Base-by-base conservation (phyloP, 1,140 invertebrate species). In the Augochlora pura region DNA sequence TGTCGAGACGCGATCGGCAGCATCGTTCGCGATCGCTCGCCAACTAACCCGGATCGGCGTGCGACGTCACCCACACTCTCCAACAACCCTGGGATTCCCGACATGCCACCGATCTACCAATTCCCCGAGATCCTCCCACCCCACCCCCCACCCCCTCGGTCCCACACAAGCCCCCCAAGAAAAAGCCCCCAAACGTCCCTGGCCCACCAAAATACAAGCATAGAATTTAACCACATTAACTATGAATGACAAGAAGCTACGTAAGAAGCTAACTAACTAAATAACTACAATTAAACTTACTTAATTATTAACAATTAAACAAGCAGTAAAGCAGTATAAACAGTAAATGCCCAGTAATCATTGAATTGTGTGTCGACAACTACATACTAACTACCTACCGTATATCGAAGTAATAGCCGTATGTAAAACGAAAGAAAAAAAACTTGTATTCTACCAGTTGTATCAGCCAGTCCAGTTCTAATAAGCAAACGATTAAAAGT, bases 381-480 rank as follows among this genome's bases (percentile, higher is more conserved):
- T 93, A 93, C 92, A 93, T 93, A 93, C 92, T 93, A 90, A 92
- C 90, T 93, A 93, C 92, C 92, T 92, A 93, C 91, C 92, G 90
- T 93, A 93, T 93, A 93, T 93, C 89, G 92, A 93, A 93, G 89
- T 93, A 93, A 93, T 93, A 93, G 92, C 92, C 92, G 92, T 93
- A 93, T 93, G 91, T 93, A 93, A 93, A 93, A 93, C 88, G 88
- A 91, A 92, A 88, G 85, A 91, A 91, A 80, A 89, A 90, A 86
- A 93, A 91, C 91, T 93, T 93, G 90, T 93, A 93, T 92, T 93
- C 91, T 93, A 93, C 89, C 92, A 93, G 92, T 92, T 93, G 91
- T 93, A 93, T 93, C 91, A 92, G 88, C 89, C 91, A 92, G 88
- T 92, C 91, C 92, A 86, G 91, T 92, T 93, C 92, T 92, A 93